Evolutionary conservation across 1,140 invertebrate genomes (phyloP).

Genomic region (roundworm (Caenorhabditis elegans)): WBcel235 BX284602.5:14008001-14008500

Average conservation of each 20-base stretch:
- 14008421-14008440: slow-evolving; percentile 4
- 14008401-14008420: not conserved
- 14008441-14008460: not conserved
- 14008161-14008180: slow-evolving; percentile 59
- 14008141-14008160: not conserved
- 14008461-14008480: not conserved
- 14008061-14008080: slow-evolving; percentile 58
- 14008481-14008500: not conserved
- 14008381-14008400: slow-evolving; percentile 47
- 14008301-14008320: no score
- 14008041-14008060: slow-evolving; percentile 57
- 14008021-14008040: slow-evolving; percentile 51
- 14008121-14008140: slow-evolving; percentile 39
- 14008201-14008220: slow-evolving; percentile 59
- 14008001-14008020: no score
- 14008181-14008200: slow-evolving; percentile 61
- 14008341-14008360: slow-evolving; percentile 54
- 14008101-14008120: slow-evolving; percentile 61
- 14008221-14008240: slow-evolving; percentile 58
- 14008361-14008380: slow-evolving; percentile 49
- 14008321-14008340: not conserved
- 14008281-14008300: no score
- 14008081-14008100: slow-evolving; percentile 41
- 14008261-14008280: slow-evolving; percentile 17
- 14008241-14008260: slow-evolving; percentile 46